phyloP scores from a whole-genome alignment of 2,888 invertebrate genomes.

The Dasysyrphus tricinctus region DNA sequence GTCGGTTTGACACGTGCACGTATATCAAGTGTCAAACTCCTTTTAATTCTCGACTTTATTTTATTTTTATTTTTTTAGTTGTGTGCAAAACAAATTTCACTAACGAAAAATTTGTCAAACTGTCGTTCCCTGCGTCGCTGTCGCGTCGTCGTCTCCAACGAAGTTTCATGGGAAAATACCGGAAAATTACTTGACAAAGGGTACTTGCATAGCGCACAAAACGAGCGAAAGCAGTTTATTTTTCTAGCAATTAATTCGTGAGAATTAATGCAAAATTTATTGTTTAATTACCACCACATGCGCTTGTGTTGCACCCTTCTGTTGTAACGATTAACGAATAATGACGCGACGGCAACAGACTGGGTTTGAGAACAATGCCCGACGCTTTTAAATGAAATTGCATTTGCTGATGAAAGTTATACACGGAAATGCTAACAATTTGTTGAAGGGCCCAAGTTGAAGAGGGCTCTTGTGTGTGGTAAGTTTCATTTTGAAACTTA shows the following conservation, averaged over 20 bases:
- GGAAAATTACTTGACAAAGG: conserved; percentile 50
- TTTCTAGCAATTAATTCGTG: conserved; percentile 68
- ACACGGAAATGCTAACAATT: conserved; percentile 62
- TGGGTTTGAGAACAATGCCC: conserved; percentile 37
- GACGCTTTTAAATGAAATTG: conserved; percentile 55
- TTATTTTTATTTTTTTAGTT: background rate
- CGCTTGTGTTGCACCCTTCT: conserved; percentile 58
- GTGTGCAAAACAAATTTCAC: conserved; percentile 62
- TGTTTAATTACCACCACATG: conserved; percentile 74
- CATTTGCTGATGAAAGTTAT: conserved; percentile 56
- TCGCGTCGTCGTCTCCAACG: background rate
- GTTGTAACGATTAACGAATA: background rate
- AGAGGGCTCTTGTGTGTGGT: conserved; percentile 39
- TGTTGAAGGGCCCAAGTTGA: conserved; percentile 48
- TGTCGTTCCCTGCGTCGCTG: conserved; percentile 18
- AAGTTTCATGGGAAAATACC: conserved; percentile 61
- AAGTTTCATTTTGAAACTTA: conserved; percentile 57
- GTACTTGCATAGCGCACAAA: background rate
- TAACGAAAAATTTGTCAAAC: conserved; percentile 69
- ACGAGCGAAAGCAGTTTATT: conserved; percentile 32
- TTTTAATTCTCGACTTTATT: conserved; percentile 67
- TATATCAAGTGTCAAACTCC: conserved; percentile 81
- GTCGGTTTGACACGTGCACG: conserved; percentile 72
- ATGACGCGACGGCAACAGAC: background rate
- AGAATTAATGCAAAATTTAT: conserved; percentile 72